These are phyloP conservation scores for Takifugu ocellatus DNA, from an alignment of 2,797 vertebrate species.

Conservation along the genomic window DNA sequence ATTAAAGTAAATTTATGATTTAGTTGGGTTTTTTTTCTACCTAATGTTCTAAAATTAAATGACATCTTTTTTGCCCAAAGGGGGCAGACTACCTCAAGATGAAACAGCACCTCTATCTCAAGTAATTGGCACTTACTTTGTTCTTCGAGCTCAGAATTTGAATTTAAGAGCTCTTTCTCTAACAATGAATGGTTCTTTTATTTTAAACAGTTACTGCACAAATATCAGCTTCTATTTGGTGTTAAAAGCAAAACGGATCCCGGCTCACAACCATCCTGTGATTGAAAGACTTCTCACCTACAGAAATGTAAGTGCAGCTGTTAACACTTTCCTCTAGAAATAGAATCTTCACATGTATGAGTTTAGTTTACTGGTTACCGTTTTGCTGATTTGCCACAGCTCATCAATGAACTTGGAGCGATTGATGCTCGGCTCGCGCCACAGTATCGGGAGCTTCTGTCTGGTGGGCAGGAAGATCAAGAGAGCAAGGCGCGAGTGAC, in stretches of 20 bases:
- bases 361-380: not conserved
- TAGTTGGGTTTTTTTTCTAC: not conserved
- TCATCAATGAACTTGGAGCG: conserved; percentile 84
- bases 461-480: conserved; percentile 46
- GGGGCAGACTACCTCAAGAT: conserved; percentile 83
- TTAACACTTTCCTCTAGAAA: not conserved
- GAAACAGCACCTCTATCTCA: conserved; percentile 92
- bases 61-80: conserved; percentile 48
- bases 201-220: conserved; percentile 83
- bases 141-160: not conserved
- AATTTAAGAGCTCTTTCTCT: not conserved
- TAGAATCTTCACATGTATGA: not conserved
- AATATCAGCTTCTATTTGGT: conserved; percentile 96
- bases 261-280: conserved; percentile 88
- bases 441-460: conserved; percentile 78
- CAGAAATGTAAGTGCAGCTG: conserved; percentile 77
- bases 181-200: conserved; percentile 5
- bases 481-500: conserved; percentile 19
- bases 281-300: conserved; percentile 90
- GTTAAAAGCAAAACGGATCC: conserved; percentile 86
- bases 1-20: no score
- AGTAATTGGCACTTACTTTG: conserved; percentile 64
- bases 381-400: conserved; percentile 47
- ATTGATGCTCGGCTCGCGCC: conserved; percentile 82
- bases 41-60: not conserved